Percentiles rank a stretch among this genome's conserved stretches.
Evolutionary conservation across 2,888 invertebrate species (phyloP).

Genomic region (Teleiodes luculella): DNA sequence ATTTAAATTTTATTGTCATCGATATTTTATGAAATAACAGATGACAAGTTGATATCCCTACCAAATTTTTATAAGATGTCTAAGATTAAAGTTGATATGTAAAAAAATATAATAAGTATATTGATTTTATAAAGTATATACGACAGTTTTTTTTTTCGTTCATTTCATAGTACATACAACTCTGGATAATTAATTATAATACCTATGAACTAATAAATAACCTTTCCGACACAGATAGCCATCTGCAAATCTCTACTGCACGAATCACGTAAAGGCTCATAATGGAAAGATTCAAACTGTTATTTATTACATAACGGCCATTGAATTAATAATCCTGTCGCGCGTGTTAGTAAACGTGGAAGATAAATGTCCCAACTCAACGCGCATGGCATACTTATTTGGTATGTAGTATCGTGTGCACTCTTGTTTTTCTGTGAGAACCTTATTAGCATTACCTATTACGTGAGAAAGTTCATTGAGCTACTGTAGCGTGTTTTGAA

Average conservation of each 20-base stretch:
- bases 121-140: too few species aligned
- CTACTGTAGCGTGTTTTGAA: background rate
- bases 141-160: too few species aligned
- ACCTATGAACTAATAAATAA: too few species aligned
- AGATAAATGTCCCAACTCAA: conserved; percentile 12
- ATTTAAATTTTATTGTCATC: background rate
- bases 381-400: conserved; percentile 16
- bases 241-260: background rate
- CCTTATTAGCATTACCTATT: conserved; percentile 18
- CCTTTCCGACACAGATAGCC: background rate
- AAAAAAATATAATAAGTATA: too few species aligned
- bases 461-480: conserved; percentile 13
- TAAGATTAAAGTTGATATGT: too few species aligned
- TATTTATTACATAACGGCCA: background rate
- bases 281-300: background rate
- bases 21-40: too few species aligned
- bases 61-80: too few species aligned
- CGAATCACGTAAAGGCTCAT: background rate
- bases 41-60: too few species aligned
- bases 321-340: background rate
- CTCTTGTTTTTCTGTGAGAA: conserved; percentile 21
- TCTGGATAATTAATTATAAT: too few species aligned
- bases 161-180: too few species aligned
- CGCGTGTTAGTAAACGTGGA: background rate
- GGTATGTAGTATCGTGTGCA: conserved; percentile 1